Evolutionary conservation across 2,888 invertebrate species (phyloP).

Genomic region (Germaria angustata): DNA sequence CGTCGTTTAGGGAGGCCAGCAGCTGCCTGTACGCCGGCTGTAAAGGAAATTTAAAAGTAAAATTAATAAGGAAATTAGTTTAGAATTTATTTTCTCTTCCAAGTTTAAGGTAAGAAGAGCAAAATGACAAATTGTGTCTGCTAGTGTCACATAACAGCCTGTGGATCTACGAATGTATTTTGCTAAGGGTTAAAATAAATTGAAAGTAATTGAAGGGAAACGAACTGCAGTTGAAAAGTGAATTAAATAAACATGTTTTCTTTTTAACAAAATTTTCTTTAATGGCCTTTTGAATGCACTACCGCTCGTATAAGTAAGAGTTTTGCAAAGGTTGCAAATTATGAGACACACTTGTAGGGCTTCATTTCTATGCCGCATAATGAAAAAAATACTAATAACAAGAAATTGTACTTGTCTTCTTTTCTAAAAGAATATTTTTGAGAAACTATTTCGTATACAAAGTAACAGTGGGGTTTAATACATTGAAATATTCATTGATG

Average conservation of each 20-base stretch:
- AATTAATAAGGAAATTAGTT: slow-evolving; percentile 65
- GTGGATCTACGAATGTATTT: neutral
- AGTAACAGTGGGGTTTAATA: too few species aligned
- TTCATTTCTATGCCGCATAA: neutral
- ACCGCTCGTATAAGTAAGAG: neutral
- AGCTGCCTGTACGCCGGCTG: slow-evolving; percentile 74
- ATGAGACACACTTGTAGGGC: slow-evolving; percentile 31
- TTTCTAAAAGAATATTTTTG: neutral
- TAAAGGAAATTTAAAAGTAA: slow-evolving; percentile 58
- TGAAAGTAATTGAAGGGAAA: slow-evolving; percentile 55
- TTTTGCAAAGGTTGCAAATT: neutral
- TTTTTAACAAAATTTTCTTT: slow-evolving; percentile 8
- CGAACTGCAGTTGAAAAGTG: slow-evolving; percentile 32
- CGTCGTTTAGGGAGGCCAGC: slow-evolving; percentile 81
- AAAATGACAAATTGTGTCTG: slow-evolving; percentile 8
- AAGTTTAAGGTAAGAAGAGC: slow-evolving; percentile 25
- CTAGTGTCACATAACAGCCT: neutral
- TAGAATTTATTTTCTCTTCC: slow-evolving; percentile 13
- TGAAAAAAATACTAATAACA: neutral
- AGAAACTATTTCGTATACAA: too few species aligned
- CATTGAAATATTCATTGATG: too few species aligned
- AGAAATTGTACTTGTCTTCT: neutral
- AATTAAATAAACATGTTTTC: slow-evolving; percentile 18
- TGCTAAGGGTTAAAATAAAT: slow-evolving; percentile 54
- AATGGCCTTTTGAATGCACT: slow-evolving; percentile 10